These are phyloP conservation scores for Leuctra nigra DNA, from an alignment of 2,888 invertebrate genomes.

Conservation along the genomic window DNA sequence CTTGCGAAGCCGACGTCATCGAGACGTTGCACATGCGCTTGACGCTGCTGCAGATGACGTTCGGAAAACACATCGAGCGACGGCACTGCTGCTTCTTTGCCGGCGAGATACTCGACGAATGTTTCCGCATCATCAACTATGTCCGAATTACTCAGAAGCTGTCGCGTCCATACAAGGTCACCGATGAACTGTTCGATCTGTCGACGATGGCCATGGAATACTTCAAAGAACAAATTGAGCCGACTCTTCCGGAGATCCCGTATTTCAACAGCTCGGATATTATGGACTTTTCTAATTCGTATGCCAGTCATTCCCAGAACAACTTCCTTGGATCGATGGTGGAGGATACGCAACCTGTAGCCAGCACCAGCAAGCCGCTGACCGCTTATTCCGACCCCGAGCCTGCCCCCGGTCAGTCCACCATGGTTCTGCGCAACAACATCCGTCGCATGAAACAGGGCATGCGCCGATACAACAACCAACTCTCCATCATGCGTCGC, in stretches of 20 bases:
- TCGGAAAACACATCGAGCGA: constrained; percentile 90
- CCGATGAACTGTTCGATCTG: constrained; percentile 89
- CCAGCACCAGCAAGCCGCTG: no score
- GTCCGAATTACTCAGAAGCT: constrained; percentile 69
- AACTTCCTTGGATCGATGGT: background rate
- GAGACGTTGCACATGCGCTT: constrained; percentile 90
- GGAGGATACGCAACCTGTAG: background rate
- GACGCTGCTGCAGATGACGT: constrained; percentile 87
- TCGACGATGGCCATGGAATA: constrained; percentile 98
- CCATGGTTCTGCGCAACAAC: constrained; percentile 78
- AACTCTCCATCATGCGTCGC: constrained; percentile 67
- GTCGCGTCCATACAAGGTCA: constrained; percentile 84
- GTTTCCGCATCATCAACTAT: constrained; percentile 76
- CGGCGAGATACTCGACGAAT: constrained; percentile 91
- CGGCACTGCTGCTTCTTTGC: constrained; percentile 93
- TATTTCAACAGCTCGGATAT: constrained; percentile 76
- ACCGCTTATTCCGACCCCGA: constrained; percentile 1
- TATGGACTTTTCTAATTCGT: constrained; percentile 55
- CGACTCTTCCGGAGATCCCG: constrained; percentile 79
- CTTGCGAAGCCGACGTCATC: constrained; percentile 88
- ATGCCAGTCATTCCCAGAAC: background rate
- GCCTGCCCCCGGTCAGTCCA: constrained; percentile 56
- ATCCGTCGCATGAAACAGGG: constrained; percentile 84
- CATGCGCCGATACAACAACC: constrained; percentile 82
- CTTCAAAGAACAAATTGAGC: constrained; percentile 91